Percentiles rank a stretch among this genome's conserved stretches.
Evolutionary conservation across 2,797 vertebrate species (phyloP).

Genomic region (Rhadinocentrus ornatus): DNA sequence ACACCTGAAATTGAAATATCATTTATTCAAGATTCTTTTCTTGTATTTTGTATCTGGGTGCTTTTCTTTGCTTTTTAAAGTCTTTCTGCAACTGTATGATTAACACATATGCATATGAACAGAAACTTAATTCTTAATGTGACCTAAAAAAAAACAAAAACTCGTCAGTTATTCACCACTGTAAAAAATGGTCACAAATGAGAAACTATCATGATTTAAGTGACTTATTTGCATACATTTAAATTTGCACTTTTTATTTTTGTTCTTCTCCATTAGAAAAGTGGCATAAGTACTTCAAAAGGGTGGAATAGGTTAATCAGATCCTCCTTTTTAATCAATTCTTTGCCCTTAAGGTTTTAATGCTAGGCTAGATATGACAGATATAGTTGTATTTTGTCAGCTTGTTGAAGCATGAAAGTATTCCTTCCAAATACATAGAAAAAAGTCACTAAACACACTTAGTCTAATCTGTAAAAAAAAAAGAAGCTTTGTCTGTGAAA

Average conservation of each 20-base stretch:
- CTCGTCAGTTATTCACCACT: conserved; percentile 27
- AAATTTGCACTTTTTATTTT: conserved; percentile 22
- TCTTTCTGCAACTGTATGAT: not conserved
- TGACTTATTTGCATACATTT: conserved; percentile 49
- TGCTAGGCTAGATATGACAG: conserved; percentile 1
- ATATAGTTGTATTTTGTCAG: not conserved
- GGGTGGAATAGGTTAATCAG: conserved; percentile 8
- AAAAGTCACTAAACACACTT: not conserved
- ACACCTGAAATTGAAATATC: not conserved
- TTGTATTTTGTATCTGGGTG: not conserved
- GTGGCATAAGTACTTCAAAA: conserved; percentile 6
- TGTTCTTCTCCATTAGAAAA: conserved; percentile 16
- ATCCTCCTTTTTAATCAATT: conserved; percentile 6
- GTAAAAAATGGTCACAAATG: conserved; percentile 44
- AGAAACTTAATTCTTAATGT: not conserved
- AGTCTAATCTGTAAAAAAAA: conserved; percentile 7
- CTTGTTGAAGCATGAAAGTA: not conserved
- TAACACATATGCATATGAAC: too few relatives aligned
- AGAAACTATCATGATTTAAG: conserved; percentile 43
- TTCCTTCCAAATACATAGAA: conserved; percentile 2
- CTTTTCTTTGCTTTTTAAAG: not conserved
- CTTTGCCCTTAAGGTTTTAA: conserved; percentile 9
- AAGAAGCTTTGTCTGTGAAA: conserved; percentile 18
- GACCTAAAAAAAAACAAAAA: not conserved
- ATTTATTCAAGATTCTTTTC: not conserved